Evolutionary conservation across 2,113 vertebrate genomes (phyloP), one percentile per base, ranked within the genome.

Genomic region (Dinomys branickii): DNA sequence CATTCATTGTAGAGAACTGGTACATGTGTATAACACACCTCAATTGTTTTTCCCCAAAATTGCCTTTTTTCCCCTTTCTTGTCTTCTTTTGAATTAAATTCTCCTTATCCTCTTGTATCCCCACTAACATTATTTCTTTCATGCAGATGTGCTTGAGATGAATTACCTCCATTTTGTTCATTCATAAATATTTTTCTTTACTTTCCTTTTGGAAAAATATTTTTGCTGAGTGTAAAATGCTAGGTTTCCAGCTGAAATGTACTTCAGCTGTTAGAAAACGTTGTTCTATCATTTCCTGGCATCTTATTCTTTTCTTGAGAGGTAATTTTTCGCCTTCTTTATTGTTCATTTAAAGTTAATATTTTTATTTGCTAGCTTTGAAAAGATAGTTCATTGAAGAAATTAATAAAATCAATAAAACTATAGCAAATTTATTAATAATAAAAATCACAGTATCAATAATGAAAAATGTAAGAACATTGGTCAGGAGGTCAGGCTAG

Each of bases 401-500:
- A 73, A 56, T 69, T 90, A 92, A 81, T 90, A 75, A 77, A 86
- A 65, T 52, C 38, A 95, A 80, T 61, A 85, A 44, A 71, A 86
- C 65, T 73, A 85, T 0, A 24, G 14, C 12, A 92, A 90, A 95
- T 50, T 7, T 30, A 56, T 58, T n/a, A 58, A 96, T 10, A 75
- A 44, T 28, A 56, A 71, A 77, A 84, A 52, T 2, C 20, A 88
- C 19, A 93, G 61, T 38, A 77, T 9, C 22, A 82, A 35, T 50
- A 59, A 54, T 52, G 9, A 90, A 56, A 14, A 58, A 41, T 73
- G 5, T 58, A 56, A 58, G 73, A 88, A 41, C 26, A 88, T 56
- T 26, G 56, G 12, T 75, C 24, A 14, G 41, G 41, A 28, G 22
- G 24, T 11, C 41, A 58, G n/a, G 41, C 56, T 44, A 58, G 9